Conservation (phyloP, 2,113 vertebrate species). For the Pholis gunnellus region DNA sequence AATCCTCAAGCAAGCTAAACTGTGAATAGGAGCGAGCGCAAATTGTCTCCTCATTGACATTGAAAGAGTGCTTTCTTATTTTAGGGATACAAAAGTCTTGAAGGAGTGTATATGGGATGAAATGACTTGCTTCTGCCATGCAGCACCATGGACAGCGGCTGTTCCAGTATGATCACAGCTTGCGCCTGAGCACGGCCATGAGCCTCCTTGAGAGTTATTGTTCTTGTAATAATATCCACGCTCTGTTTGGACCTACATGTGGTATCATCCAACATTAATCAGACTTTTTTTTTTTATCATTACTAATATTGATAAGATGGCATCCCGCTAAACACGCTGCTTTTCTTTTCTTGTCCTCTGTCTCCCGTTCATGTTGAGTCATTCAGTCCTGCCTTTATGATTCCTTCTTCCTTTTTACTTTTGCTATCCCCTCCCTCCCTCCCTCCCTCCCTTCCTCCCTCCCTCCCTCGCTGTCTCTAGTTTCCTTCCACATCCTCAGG, state of each 20-base stretch:
- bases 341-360: neutral
- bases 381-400: conserved; percentile 5
- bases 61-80: neutral
- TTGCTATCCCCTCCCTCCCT: neutral
- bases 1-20: conserved; percentile 6
- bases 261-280: neutral
- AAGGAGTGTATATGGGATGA: neutral
- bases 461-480: conserved; percentile 4
- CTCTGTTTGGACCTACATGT: conserved; percentile 10
- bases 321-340: neutral
- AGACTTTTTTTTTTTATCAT: neutral
- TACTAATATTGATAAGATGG: conserved; percentile 27
- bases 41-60: neutral
- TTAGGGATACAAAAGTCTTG: neutral
- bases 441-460: neutral
- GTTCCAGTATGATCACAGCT: neutral
- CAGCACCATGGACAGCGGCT: conserved; percentile 43
- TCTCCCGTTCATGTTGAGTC: neutral
- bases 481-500: neutral
- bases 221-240: conserved; percentile 6
- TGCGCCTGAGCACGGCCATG: neutral
- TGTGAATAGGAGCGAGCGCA: neutral
- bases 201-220: neutral
- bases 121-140: neutral
- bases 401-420: neutral